A percentile compares a stretch with the other conserved stretches of the same genome.
These are phyloP conservation scores for Amblyteles armatorius DNA, from an alignment of 2,888 invertebrate genomes.

Conservation along the genomic window DNA sequence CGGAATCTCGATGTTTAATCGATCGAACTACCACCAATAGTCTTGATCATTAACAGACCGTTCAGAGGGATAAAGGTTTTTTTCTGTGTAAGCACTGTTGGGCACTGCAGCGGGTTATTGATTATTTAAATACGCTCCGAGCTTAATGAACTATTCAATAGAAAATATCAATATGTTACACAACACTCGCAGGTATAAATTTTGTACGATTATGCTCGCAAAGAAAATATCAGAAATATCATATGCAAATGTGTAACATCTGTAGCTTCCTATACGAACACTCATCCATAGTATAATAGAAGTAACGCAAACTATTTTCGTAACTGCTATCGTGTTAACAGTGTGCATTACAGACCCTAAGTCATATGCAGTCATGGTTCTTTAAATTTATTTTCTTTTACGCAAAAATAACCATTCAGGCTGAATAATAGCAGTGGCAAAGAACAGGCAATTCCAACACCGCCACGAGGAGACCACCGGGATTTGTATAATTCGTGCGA, in stretches of 20 bases:
- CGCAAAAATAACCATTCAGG: slow-evolving; percentile 3
- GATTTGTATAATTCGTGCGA: slow-evolving; percentile 70
- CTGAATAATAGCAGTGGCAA: not conserved
- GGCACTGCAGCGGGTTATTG: slow-evolving; percentile 24
- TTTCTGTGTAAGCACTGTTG: not conserved
- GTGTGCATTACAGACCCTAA: not conserved
- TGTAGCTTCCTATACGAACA: not conserved
- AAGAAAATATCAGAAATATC: not conserved
- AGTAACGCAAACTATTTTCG: not conserved
- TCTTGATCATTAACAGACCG: slow-evolving; percentile 36
- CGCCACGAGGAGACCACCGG: slow-evolving; percentile 1
- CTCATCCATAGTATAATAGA: not conserved
- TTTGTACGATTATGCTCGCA: not conserved
- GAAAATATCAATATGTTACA: not conserved
- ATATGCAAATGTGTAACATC: not conserved
- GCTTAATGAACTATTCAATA: slow-evolving; percentile 23
- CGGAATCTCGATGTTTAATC: slow-evolving; percentile 56
- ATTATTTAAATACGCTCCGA: slow-evolving; percentile 31
- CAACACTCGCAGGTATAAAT: not conserved
- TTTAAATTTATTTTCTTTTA: not conserved
- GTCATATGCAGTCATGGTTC: not conserved
- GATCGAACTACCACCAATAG: slow-evolving; percentile 42
- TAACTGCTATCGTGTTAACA: not conserved
- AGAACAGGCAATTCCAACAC: slow-evolving; percentile 17
- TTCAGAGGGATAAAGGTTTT: slow-evolving; percentile 16